Percentiles rank a stretch among this genome's conserved stretches.
Conservation (phyloP, 2,797 vertebrate species). For the Pogonophryne albipinna region DNA sequence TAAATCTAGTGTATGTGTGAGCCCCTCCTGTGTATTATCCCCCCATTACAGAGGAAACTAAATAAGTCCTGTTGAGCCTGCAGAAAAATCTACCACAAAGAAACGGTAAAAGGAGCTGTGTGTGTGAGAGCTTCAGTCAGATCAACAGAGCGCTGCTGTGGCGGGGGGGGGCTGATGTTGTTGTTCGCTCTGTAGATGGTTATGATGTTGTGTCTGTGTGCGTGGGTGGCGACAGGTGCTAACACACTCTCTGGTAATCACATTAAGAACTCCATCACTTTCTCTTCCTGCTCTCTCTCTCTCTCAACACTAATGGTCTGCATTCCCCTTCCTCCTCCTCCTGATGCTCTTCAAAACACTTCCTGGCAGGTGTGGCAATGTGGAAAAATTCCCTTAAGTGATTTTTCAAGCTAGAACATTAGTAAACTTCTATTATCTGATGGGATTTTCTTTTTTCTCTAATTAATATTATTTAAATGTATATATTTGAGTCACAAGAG, state of each 20-base stretch:
- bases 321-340: neutral
- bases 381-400: neutral
- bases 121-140: slow-evolving; percentile 9
- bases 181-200: slow-evolving; percentile 33
- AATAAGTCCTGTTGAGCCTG: slow-evolving; percentile 8
- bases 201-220: slow-evolving; percentile 41
- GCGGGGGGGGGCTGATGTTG: slow-evolving; percentile 42
- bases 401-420: neutral
- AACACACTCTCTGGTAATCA: slow-evolving; percentile 59
- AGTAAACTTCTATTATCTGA: neutral
- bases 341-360: slow-evolving; percentile 8
- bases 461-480: neutral
- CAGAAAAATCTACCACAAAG: slow-evolving; percentile 15
- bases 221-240: slow-evolving; percentile 35
- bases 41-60: slow-evolving; percentile 14
- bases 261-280: slow-evolving; percentile 54
- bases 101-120: neutral
- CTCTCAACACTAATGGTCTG: slow-evolving; percentile 46
- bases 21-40: too few species aligned
- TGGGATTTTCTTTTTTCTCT: neutral
- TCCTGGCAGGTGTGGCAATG: slow-evolving; percentile 35
- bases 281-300: slow-evolving; percentile 36
- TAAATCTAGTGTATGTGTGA: neutral
- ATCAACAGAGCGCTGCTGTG: slow-evolving; percentile 10
- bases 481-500: neutral